Evolutionary conservation across 2,888 invertebrate genomes (phyloP), one percentile per base, ranked within the genome.

Genomic region (Oegoconia quadripuncta): DNA sequence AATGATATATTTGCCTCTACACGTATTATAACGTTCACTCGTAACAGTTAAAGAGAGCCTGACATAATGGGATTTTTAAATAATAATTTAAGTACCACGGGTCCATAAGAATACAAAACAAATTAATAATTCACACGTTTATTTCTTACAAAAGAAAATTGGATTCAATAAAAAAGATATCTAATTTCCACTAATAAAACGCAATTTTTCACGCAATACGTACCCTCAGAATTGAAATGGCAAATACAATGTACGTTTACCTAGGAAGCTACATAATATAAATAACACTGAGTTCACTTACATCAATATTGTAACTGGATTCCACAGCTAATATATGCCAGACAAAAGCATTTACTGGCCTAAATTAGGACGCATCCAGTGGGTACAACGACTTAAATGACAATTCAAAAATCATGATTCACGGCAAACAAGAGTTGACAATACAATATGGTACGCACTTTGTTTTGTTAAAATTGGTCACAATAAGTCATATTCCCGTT

Each of bases 1-100:
- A 73, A 73, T 66, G 70, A 56, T 55, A 55, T n/a, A n/a, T 31
- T 46, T 36, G 44, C 35, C 33, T 40, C 46, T 40, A 39, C 43
- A 33, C 40, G 34, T 36, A 40, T 31, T 26, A 26, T 8, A 22
- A 7, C 12, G 5, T 26, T 27, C 34, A n/a, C n/a, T 20, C 13
- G 25, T 20, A 40, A 40, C 26, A 37, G 48, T 50, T 54, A 61
- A 51, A 73, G 72, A 73, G 73, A 73, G 73, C 70, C 58, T 63
- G 59, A 59, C 37, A 48, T 46, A 45, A 52, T 43, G 49, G 48
- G 47, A 59, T 56, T 55, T 52, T 56, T 48, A 55, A 55, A 52
- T 49, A 58, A 44, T 48, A 48, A 36, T 63, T 76, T 78, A 78
- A 79, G 77, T 78, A 79, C 74, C 67, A 59, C 56, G 44, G 46